Base-by-base conservation (phyloP, 1,140 invertebrate species). In the Pseudomyrmex pallidus region DNA sequence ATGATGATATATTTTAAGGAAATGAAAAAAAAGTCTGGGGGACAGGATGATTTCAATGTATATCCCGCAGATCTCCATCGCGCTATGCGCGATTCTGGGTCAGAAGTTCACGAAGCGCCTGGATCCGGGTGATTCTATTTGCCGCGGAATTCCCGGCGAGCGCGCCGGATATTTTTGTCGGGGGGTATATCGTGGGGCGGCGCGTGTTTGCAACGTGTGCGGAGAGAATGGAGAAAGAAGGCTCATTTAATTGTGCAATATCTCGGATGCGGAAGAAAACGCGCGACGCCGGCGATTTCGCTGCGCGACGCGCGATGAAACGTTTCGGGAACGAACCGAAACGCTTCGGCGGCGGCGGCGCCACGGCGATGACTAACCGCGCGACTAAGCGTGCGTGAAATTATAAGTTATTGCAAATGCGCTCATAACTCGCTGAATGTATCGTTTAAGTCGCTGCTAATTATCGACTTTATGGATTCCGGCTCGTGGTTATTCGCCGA, bases 381-480 rank as follows among this genome's bases (percentile, higher is more conserved):
- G 66, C 56, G 76, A 56, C 66, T 59, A 72, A 80, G 54, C 76
- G 76, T 59, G 76, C 76, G 76, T 80, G 76, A 80, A 80, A 80
- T 80, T 80, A 80, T 72, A 80, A 72, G 76, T 72, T 80, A 80
- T 72, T 80, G 66, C 66, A 80, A 80, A 80, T 59, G 66, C 76
- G 76, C 13, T 56, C 66, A 56, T 80, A 80, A 70, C 56, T 80
- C 22, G 76, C 12, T n/a, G 44, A 80, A 80, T 44, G n/a, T 54
- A 59, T 72, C 76, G 76, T 80, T 80, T 72, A 72, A 35, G 54
- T 80, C 76, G 76, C 66, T 50, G 22, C 44, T 80, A 80, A 80
- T 80, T 80, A 72, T 80, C 35, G 54, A 25, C 12, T 59, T 72
- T 72, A 72, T 80, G 22, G 12, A 80, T 80, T 59, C 56, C 46